A percentile compares a stretch with the other conserved stretches of the same genome.
Conservation (phyloP, 1,140 invertebrate species). For the Panonychus citri region DNA sequence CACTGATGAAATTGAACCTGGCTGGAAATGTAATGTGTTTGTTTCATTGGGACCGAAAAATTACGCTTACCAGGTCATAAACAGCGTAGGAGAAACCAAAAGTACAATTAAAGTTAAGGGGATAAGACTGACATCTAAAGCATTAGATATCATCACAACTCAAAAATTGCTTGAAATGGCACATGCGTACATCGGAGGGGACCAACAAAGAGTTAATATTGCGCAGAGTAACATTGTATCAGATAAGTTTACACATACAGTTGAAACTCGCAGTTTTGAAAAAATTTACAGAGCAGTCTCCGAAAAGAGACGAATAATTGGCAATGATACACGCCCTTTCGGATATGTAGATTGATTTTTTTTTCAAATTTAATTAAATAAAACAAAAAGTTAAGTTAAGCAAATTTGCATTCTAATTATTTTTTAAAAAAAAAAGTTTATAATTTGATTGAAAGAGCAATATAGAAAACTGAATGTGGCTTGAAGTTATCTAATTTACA, state of each 20-base stretch:
- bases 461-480: no score
- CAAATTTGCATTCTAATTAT: no score
- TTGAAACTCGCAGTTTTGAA: not conserved
- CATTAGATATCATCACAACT: no score
- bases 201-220: not conserved
- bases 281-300: not conserved
- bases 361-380: no score
- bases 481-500: no score
- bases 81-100: not conserved
- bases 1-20: not conserved
- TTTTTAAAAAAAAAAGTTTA: no score
- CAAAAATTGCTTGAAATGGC: not conserved
- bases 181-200: not conserved
- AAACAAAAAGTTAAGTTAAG: no score
- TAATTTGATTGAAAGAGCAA: no score
- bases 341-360: not conserved
- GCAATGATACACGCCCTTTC: not conserved
- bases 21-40: not conserved
- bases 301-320: not conserved
- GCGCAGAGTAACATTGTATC: not conserved
- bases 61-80: conserved; percentile 2
- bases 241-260: not conserved
- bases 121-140: no score
- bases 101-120: not conserved
- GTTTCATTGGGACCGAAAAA: conserved; percentile 3